phyloP scores from a whole-genome alignment of 2,113 vertebrate genomes.

The Athene noctua region DNA sequence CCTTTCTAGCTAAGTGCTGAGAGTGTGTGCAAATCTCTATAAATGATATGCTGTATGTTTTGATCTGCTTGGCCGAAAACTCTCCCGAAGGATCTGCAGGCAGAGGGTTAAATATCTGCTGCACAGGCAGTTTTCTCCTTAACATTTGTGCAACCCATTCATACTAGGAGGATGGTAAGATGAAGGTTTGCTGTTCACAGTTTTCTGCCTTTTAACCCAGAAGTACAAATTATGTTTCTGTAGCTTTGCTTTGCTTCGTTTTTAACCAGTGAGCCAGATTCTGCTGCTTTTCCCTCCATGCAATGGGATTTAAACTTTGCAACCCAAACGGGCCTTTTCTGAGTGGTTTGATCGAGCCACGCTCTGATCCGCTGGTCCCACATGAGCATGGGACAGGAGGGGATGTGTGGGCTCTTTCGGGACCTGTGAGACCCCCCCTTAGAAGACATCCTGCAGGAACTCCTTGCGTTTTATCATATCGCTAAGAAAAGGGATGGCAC shows the following conservation, averaged over 20 bases:
- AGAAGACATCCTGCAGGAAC: not conserved
- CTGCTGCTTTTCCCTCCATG: not conserved
- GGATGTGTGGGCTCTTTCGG: not conserved
- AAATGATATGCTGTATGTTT: not conserved
- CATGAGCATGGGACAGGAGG: not conserved
- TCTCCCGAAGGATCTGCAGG: not conserved
- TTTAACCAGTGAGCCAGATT: not conserved
- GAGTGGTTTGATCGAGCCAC: not conserved
- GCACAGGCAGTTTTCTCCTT: not conserved
- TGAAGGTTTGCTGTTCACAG: not conserved
- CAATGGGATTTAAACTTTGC: not conserved
- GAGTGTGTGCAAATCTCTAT: fast-evolving
- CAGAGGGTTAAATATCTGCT: not conserved
- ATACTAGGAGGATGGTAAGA: not conserved
- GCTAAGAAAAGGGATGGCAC: not conserved
- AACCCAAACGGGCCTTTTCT: not conserved
- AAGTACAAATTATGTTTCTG: not conserved
- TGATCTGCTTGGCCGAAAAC: not conserved
- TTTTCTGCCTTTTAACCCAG: not conserved
- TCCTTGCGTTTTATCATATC: not conserved
- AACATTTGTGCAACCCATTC: not conserved
- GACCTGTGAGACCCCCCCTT: not conserved
- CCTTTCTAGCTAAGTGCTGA: not conserved
- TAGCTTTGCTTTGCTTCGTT: conserved; percentile 8
- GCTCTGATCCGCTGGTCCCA: not conserved